These are phyloP conservation scores for Brassicogethes aeneus DNA, from an alignment of 2,888 invertebrate genomes.

Conservation along the genomic window DNA sequence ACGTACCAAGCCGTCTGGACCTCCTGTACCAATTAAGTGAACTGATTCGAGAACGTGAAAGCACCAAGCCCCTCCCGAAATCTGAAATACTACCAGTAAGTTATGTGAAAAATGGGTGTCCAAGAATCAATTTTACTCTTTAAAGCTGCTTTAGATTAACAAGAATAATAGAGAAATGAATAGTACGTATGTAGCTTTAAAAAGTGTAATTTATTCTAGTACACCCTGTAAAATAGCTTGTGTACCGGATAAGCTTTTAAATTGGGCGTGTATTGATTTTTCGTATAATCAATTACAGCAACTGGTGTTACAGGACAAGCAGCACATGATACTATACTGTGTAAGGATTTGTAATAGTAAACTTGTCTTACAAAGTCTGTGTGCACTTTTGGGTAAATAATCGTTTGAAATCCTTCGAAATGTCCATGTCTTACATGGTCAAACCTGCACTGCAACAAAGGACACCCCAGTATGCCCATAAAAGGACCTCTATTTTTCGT, in stretches of 20 bases:
- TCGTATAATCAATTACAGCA: constrained; percentile 52
- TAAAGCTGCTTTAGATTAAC: no score
- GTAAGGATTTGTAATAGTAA: constrained; percentile 55
- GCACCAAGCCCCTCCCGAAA: constrained; percentile 53
- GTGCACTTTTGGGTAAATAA: constrained; percentile 22
- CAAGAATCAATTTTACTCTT: no score
- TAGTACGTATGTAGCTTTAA: no score
- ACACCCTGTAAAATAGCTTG: no score
- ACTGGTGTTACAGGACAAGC: constrained; percentile 42
- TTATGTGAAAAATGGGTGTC: no score
- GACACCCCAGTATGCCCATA: constrained; percentile 55
- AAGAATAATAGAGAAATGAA: no score
- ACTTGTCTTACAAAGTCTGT: constrained; percentile 51
- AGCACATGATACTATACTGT: constrained; percentile 56
- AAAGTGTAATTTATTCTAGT: no score
- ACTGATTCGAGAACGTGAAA: constrained; percentile 51
- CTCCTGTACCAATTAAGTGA: constrained; percentile 56
- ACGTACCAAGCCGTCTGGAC: constrained; percentile 61
- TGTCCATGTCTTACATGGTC: constrained; percentile 31
- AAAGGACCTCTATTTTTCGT: constrained; percentile 59
- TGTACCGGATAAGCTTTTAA: not conserved
- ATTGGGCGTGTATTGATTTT: constrained; percentile 13
- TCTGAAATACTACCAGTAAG: no score
- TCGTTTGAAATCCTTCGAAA: constrained; percentile 23
- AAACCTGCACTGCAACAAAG: constrained; percentile 51